A percentile compares a stretch with the other conserved stretches of the same genome.
Evolutionary conservation across 2,797 vertebrate genomes (phyloP).

Genomic region (Pitangus sulphuratus): DNA sequence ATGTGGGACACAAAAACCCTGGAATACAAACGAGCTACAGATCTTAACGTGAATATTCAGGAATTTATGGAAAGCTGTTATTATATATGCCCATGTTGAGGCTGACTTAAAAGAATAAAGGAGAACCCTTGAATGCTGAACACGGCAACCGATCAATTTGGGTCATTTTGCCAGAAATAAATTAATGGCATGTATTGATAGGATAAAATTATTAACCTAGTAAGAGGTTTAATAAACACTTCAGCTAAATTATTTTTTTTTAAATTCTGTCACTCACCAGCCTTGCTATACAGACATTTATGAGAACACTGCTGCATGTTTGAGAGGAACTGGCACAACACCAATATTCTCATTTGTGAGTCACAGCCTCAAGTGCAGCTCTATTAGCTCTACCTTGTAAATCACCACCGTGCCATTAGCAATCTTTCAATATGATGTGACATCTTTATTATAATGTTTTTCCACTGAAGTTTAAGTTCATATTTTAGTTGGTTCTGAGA

Average conservation of each 20-base stretch:
- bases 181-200: background rate
- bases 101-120: background rate
- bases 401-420: conserved; percentile 54
- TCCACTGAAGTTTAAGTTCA: conserved; percentile 55
- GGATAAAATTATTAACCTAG: background rate
- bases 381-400: conserved; percentile 49
- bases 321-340: conserved; percentile 20
- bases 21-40: conserved; percentile 36
- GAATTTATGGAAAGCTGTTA: conserved; percentile 37
- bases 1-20: background rate
- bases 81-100: background rate
- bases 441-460: conserved; percentile 68
- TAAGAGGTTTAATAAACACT: conserved; percentile 10
- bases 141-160: background rate
- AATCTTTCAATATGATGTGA: conserved; percentile 50
- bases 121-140: background rate
- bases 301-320: background rate
- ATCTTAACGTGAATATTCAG: conserved; percentile 52
- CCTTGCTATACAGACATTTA: conserved; percentile 30
- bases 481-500: conserved; percentile 60
- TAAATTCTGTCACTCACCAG: background rate
- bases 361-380: conserved; percentile 29
- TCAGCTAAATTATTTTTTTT: background rate
- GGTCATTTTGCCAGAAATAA: background rate
- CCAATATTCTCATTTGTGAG: conserved; percentile 51